phyloP scores from a whole-genome alignment of 2,797 vertebrate genomes.

The Micromesistius poutassou region DNA sequence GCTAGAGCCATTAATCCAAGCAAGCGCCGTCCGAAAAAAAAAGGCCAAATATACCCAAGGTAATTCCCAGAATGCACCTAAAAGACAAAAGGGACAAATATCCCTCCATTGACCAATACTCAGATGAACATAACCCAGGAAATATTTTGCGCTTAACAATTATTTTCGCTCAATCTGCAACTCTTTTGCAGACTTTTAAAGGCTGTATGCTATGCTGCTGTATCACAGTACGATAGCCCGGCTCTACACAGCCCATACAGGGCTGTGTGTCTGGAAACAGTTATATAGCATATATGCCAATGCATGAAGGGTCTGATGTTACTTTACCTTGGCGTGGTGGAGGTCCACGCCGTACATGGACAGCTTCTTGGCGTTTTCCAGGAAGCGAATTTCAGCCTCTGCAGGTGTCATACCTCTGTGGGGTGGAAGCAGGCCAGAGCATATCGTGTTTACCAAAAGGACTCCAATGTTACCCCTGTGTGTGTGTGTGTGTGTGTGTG shows the following conservation, averaged over 20 bases:
- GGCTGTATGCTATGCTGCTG: background rate
- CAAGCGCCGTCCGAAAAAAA: background rate
- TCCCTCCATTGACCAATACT: background rate
- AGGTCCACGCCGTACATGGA: conserved; percentile 99
- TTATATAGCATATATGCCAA: too few relatives aligned
- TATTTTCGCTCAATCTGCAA: background rate
- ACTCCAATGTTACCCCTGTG: background rate
- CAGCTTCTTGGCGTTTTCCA: conserved; percentile 98
- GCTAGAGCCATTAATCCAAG: background rate
- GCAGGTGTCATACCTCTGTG: conserved; percentile 95
- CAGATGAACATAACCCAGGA: background rate
- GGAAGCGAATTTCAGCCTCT: conserved; percentile 95
- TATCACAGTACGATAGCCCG: background rate
- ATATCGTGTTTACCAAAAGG: background rate
- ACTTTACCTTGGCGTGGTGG: conserved; percentile 92
- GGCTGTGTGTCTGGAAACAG: background rate
- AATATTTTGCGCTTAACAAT: background rate
- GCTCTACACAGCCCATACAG: background rate
- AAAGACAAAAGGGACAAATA: background rate
- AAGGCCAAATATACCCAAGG: background rate
- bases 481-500: background rate
- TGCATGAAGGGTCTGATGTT: background rate
- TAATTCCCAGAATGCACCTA: background rate
- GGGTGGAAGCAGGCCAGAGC: background rate
- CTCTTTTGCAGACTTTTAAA: background rate